Percentiles rank a stretch among this genome's conserved stretches.
phyloP scores from a whole-genome alignment of 2,797 vertebrate species.

The Mus minutoides region DNA sequence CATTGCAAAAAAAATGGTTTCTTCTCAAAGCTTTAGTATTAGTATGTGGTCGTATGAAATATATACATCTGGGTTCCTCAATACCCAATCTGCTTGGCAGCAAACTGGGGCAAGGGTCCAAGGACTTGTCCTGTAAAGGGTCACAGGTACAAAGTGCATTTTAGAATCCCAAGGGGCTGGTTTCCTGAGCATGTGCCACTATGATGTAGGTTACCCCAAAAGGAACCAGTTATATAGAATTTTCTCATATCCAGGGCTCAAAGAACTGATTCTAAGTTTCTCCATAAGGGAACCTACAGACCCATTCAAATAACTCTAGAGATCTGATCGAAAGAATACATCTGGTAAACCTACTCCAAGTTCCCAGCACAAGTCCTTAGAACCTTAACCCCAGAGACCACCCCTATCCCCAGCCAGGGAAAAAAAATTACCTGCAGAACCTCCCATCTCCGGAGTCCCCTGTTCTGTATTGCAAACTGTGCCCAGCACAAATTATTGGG shows the following conservation, averaged over 20 bases:
- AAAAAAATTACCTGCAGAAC: conserved; percentile 89
- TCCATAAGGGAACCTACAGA: conserved; percentile 18
- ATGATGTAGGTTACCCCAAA: background rate
- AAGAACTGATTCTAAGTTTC: conserved; percentile 65
- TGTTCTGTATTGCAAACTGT: conserved; percentile 83
- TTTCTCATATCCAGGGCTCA: conserved; percentile 55
- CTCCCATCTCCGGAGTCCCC: conserved; percentile 85
- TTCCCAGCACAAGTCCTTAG: conserved; percentile 35
- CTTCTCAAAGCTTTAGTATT: conserved; percentile 51
- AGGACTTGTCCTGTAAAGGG: conserved; percentile 27
- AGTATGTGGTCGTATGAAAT: conserved; percentile 29
- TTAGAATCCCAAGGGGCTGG: background rate
- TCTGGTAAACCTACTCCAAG: conserved; percentile 55
- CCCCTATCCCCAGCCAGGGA: conserved; percentile 62
- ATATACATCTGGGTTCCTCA: conserved; percentile 47
- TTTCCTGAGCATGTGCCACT: background rate
- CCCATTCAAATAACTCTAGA: conserved; percentile 45
- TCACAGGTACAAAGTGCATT: conserved; percentile 54
- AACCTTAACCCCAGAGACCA: conserved; percentile 60
- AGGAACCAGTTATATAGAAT: conserved; percentile 11
- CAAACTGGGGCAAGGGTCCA: conserved; percentile 45
- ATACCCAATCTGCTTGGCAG: conserved; percentile 43
- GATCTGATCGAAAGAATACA: conserved; percentile 31
- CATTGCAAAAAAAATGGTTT: conserved; percentile 55
- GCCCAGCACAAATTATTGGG: conserved; percentile 85